Conservation (phyloP, 2,888 invertebrate species). For the Pachycephus smyrnensis region DNA sequence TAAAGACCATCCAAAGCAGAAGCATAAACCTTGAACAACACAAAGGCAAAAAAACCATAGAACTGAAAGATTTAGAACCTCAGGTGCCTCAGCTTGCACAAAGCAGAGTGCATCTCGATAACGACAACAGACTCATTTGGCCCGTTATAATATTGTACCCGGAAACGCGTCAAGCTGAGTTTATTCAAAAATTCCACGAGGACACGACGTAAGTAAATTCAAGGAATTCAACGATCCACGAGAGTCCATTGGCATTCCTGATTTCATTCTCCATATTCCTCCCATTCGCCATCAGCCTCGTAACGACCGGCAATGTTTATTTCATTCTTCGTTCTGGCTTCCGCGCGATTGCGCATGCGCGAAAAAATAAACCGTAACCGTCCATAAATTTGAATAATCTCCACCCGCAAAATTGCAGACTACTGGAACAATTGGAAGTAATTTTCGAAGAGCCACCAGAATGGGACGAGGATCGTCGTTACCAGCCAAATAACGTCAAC, state of each 20-base stretch:
- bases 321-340: neutral
- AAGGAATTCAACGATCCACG: neutral
- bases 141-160: conserved; percentile 92
- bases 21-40: conserved; percentile 67
- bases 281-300: neutral
- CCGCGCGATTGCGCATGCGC: neutral
- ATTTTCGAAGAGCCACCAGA: conserved; percentile 77
- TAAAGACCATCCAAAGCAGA: conserved; percentile 67
- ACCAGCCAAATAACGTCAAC: conserved; percentile 72
- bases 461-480: conserved; percentile 79
- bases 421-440: conserved; percentile 73
- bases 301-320: neutral
- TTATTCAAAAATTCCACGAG: conserved; percentile 85
- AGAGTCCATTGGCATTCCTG: neutral
- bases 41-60: conserved; percentile 64
- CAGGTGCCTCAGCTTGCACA: conserved; percentile 76
- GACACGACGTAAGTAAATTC: conserved; percentile 70
- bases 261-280: neutral
- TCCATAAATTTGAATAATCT: neutral
- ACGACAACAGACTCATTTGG: conserved; percentile 78
- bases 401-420: conserved; percentile 62
- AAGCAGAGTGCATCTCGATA: conserved; percentile 74
- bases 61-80: conserved; percentile 73
- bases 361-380: neutral
- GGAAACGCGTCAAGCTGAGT: conserved; percentile 88